Evolutionary conservation across 2,113 vertebrate species (phyloP).

Genomic region (Carassius gibelio): DNA sequence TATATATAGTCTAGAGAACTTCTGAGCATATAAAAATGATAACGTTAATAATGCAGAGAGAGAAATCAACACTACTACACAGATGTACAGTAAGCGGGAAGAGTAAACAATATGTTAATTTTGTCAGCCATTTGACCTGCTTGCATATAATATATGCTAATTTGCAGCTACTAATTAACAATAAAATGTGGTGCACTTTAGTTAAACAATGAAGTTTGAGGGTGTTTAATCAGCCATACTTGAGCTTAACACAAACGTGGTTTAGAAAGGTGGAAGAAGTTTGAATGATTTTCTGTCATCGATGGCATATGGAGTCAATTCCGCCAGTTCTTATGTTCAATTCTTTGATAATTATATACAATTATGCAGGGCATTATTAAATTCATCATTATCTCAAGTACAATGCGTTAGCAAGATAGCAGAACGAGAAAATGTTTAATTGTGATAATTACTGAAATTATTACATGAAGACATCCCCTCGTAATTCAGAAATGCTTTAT

Average conservation of each 20-base stretch:
- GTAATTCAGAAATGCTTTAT: constrained; percentile 38
- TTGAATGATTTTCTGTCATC: constrained; percentile 14
- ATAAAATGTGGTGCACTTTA: not conserved
- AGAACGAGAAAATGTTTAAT: constrained; percentile 43
- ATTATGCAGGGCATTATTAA: constrained; percentile 45
- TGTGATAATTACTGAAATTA: constrained; percentile 51
- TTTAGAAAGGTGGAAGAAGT: constrained; percentile 13
- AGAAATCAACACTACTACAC: not conserved
- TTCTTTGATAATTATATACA: constrained; percentile 44
- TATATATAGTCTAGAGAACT: not conserved
- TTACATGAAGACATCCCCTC: constrained; percentile 37
- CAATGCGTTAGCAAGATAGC: constrained; percentile 36
- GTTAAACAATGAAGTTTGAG: not conserved
- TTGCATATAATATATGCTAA: constrained; percentile 27
- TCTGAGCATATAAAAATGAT: not conserved
- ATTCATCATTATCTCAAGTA: constrained; percentile 45
- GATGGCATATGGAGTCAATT: not conserved
- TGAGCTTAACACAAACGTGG: not conserved
- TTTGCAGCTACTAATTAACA: constrained; percentile 19
- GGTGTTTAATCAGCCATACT: not conserved
- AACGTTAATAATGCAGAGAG: not conserved
- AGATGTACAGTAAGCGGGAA: not conserved
- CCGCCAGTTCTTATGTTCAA: constrained; percentile 32
- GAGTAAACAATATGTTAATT: constrained; percentile 26
- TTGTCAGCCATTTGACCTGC: constrained; percentile 2